A percentile compares a stretch with the other conserved stretches of the same genome.
Conservation (phyloP, 2,888 invertebrate species). For the Agrochola litura region DNA sequence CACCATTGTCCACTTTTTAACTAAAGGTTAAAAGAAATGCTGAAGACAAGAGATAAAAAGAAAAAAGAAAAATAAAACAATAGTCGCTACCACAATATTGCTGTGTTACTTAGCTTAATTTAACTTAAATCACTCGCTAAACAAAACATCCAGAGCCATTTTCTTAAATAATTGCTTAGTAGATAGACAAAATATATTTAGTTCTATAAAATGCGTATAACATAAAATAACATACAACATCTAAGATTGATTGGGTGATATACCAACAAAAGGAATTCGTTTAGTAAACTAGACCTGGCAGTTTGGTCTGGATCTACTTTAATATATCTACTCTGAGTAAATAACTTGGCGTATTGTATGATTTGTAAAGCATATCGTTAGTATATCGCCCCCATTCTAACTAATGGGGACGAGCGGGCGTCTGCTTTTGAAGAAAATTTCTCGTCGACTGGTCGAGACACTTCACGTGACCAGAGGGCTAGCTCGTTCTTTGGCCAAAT, state of each 20-base stretch:
- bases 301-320: constrained; percentile 9
- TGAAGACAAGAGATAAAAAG: too few species aligned
- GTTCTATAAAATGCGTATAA: too few species aligned
- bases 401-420: background rate
- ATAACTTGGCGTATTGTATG: constrained; percentile 7
- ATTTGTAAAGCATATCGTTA: background rate
- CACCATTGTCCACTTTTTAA: too few species aligned
- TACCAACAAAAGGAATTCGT: constrained; percentile 22
- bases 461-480: background rate
- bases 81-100: too few species aligned
- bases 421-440: background rate
- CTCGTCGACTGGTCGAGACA: background rate
- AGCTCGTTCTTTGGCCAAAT: background rate
- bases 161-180: too few species aligned
- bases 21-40: too few species aligned
- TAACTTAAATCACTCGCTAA: too few species aligned
- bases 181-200: too few species aligned
- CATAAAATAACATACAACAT: too few species aligned
- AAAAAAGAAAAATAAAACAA: too few species aligned
- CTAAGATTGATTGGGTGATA: constrained; percentile 13
- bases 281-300: background rate
- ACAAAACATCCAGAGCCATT: too few species aligned
- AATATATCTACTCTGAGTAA: constrained; percentile 5
- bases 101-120: too few species aligned
- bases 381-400: background rate